Base-by-base conservation (phyloP, 2,888 invertebrate species). In the Papilio elwesi region DNA sequence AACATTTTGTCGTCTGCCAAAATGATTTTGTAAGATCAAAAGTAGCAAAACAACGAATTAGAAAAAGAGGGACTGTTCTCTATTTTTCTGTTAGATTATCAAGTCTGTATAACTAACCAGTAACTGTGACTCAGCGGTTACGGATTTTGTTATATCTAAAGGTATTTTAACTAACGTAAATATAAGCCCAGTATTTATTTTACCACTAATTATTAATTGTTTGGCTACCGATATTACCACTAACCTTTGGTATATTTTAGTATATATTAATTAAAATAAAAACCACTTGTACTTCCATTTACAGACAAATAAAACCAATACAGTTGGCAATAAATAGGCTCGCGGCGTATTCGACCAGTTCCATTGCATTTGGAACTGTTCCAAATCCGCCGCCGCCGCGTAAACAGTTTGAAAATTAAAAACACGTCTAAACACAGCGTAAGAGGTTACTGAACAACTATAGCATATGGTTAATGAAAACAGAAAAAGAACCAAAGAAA, bases 371-470 rank as follows among this genome's bases (percentile, higher is more conserved):
- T 71, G 71, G 71, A 71, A 13, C 36, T 9, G 52, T 12, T 71
- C 71, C 71, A 71, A 71, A 62, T 47, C 49, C 66, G 26, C n/a
- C n/a, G n/a, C 51, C 38, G 11, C 26, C 36, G 55, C 66, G 71
- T 66, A 66, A 70, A 65, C 65, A 26, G 57, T 66, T 66, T 48
- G 51, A n/a, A 71, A 71, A 71, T 71, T 71, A 71, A 71, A 67
- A 71, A 71, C 71, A 62, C 11, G 49, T 6, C 59, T 67, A 53
- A 71, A 62, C 51, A 71, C 26, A 38, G 55, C 53, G 13, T 59
- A 38, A 48, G 15, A n/a, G 38, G 26, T 11, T 64, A 16, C 62
- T 62, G 11, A 64, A 70, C 38, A 70, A 36, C 26, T 26, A 12
- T 10, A 48, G 7, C 11, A 26, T 36, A 26, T 57, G 57, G 47